phyloP scores from a whole-genome alignment of 2,113 vertebrate genomes.

The Hassar affinis region DNA sequence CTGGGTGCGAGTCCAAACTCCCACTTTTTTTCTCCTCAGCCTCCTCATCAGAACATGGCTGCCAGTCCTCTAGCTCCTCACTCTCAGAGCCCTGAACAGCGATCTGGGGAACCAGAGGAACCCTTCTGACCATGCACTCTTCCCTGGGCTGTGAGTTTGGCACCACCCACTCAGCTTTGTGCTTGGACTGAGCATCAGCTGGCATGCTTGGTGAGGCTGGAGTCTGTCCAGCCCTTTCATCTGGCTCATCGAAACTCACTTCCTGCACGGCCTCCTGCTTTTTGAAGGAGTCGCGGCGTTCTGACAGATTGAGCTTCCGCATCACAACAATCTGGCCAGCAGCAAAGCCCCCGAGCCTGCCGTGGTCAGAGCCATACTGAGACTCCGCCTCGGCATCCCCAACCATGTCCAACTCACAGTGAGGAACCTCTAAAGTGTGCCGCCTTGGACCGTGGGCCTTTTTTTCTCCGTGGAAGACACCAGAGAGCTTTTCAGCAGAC shows the following conservation, averaged over 20 bases:
- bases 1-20: slow-evolving; percentile 31
- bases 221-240: slow-evolving; percentile 61
- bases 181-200: slow-evolving; percentile 38
- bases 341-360: slow-evolving; percentile 63
- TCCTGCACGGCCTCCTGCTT: slow-evolving; percentile 97
- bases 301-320: slow-evolving; percentile 89
- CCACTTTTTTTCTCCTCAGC: slow-evolving; percentile 48
- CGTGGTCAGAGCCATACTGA: slow-evolving; percentile 63
- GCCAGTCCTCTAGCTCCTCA: slow-evolving; percentile 76
- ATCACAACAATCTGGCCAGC: slow-evolving; percentile 83
- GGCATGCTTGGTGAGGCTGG: background rate
- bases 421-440: slow-evolving; percentile 76
- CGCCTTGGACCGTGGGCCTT: slow-evolving; percentile 70
- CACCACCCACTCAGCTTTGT: slow-evolving; percentile 64
- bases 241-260: slow-evolving; percentile 92
- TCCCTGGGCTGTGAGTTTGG: slow-evolving; percentile 49
- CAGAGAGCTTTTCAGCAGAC: slow-evolving; percentile 84
- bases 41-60: slow-evolving; percentile 71
- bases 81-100: slow-evolving; percentile 86
- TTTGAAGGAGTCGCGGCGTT: slow-evolving; percentile 94
- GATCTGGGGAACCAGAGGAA: slow-evolving; percentile 80
- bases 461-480: slow-evolving; percentile 74
- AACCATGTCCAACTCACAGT: slow-evolving; percentile 65
- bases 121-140: slow-evolving; percentile 59
- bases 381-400: slow-evolving; percentile 30